Evolutionary conservation across 2,888 invertebrate genomes (phyloP).

Genomic region (Ptychoptera albimana): DNA sequence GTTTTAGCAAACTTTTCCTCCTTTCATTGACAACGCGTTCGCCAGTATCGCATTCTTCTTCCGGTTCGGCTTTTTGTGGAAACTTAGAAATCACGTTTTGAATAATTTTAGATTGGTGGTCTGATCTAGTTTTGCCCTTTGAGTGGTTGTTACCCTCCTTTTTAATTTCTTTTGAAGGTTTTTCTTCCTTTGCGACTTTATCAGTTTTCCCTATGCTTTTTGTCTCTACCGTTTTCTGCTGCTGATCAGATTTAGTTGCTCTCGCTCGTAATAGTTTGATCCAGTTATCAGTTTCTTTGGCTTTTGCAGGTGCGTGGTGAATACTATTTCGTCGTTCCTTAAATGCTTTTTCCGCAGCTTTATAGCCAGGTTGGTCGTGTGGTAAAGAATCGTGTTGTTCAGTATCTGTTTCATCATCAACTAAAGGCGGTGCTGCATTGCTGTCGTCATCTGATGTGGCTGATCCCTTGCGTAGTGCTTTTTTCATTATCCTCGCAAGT

Average conservation of each 20-base stretch:
- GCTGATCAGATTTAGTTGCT: not conserved
- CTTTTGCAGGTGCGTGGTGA: not conserved
- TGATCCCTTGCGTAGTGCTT: conserved; percentile 38
- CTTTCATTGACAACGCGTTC: conserved; percentile 26
- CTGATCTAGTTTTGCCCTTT: not conserved
- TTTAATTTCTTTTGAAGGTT: too few relatives aligned
- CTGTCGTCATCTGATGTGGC: conserved; percentile 37
- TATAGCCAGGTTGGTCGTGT: conserved; percentile 34
- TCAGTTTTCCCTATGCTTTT: too few relatives aligned
- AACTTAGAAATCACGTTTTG: too few relatives aligned
- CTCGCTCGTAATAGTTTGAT: not conserved
- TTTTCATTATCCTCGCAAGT: conserved; percentile 29
- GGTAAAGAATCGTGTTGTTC: conserved; percentile 56
- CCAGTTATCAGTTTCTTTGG: not conserved
- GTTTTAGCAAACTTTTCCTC: conserved; percentile 21
- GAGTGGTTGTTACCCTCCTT: too few relatives aligned
- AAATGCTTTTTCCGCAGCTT: conserved; percentile 17
- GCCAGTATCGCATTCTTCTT: conserved; percentile 5
- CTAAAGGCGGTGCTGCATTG: conserved; percentile 26
- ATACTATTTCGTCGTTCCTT: not conserved
- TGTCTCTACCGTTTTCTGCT: not conserved
- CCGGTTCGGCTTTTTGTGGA: not conserved
- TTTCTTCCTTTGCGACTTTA: too few relatives aligned
- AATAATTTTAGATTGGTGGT: too few relatives aligned
- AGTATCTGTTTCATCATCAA: conserved; percentile 50